Percentiles rank a stretch among this genome's conserved stretches.
Evolutionary conservation across 2,797 vertebrate species (phyloP).

Genomic region (Phyllotis vaccarum): DNA sequence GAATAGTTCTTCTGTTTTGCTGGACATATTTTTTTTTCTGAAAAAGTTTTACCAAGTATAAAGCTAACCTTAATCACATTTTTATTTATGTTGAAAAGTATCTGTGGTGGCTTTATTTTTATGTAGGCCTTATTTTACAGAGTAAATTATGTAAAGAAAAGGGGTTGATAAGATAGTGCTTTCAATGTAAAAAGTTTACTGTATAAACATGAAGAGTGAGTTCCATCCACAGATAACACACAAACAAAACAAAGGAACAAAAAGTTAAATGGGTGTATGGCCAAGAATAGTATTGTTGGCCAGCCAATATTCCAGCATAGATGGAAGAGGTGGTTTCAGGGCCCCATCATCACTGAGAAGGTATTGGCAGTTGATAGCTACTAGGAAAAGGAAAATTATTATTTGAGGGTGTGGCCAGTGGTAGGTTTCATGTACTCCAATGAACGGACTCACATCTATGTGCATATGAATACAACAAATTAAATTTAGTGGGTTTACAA

Average conservation of each 20-base stretch:
- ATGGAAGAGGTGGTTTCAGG: neutral
- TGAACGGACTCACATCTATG: neutral
- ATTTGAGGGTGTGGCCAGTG: too few relatives aligned
- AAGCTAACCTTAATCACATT: neutral
- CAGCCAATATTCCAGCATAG: neutral
- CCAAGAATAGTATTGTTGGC: neutral
- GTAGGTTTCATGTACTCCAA: neutral
- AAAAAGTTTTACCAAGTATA: constrained; percentile 24
- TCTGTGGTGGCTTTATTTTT: neutral
- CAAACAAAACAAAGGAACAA: neutral
- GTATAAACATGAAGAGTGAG: neutral
- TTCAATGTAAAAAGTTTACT: neutral
- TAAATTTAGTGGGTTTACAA: neutral
- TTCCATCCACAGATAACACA: neutral
- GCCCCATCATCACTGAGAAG: neutral
- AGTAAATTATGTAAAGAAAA: constrained; percentile 17
- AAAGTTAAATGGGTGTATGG: neutral
- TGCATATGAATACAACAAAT: neutral
- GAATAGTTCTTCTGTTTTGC: constrained; percentile 42
- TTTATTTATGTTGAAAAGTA: constrained; percentile 5
- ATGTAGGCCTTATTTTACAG: neutral
- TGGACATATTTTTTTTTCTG: neutral
- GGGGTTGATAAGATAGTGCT: neutral
- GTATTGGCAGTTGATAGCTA: neutral
- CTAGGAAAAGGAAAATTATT: neutral